Evolutionary conservation across 1,140 invertebrate genomes (phyloP).

Genomic region (Cherax quadricarinatus): DNA sequence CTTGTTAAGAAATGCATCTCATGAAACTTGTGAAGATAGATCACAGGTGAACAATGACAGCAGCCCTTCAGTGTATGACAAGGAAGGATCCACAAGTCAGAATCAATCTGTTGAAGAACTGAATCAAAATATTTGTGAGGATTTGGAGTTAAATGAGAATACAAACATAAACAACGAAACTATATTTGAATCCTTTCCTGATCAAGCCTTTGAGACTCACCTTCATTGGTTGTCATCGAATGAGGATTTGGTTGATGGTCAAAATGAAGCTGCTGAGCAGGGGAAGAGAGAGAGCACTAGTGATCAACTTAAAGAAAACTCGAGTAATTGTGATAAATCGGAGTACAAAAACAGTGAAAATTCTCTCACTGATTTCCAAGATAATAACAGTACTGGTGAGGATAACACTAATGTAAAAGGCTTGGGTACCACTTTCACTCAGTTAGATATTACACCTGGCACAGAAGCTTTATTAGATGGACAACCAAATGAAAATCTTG

Average conservation of each 20-base stretch:
- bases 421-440: slow-evolving; percentile 19
- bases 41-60: not conserved
- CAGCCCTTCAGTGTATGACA: not conserved
- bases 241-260: not conserved
- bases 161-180: slow-evolving; percentile 26
- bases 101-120: not conserved
- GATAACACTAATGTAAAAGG: not conserved
- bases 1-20: not conserved
- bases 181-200: slow-evolving; percentile 67
- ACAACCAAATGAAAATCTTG: not conserved
- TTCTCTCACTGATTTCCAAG: not conserved
- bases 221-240: not conserved
- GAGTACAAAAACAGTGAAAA: not conserved
- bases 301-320: not conserved
- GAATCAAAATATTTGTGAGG: slow-evolving; percentile 3
- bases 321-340: not conserved
- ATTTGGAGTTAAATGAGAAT: not conserved
- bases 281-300: not conserved
- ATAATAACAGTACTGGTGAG: not conserved
- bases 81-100: not conserved
- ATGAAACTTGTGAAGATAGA: not conserved
- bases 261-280: not conserved
- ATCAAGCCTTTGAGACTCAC: slow-evolving; percentile 63
- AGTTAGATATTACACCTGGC: slow-evolving; percentile 44
- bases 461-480: slow-evolving; percentile 55